Evolutionary conservation across 2,113 vertebrate species (phyloP).

Genomic region (Chroicocephalus ridibundus): DNA sequence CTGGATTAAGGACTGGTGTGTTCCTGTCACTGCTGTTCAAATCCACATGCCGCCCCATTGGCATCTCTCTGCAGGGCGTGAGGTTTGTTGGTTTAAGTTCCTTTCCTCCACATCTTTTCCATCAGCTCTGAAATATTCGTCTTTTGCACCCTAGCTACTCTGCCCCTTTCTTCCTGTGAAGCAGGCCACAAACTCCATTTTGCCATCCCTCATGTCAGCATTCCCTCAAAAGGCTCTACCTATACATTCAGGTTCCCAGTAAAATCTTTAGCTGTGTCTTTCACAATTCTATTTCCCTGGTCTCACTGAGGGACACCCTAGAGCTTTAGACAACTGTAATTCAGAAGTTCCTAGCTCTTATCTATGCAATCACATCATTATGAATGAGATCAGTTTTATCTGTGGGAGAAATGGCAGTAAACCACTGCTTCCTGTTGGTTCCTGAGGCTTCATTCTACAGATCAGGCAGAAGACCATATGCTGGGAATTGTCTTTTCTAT

Average conservation of each 20-base stretch:
- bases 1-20: neutral
- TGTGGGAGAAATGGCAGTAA: neutral
- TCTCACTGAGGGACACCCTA: neutral
- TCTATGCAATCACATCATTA: neutral
- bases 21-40: neutral
- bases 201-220: neutral
- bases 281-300: neutral
- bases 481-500: neutral
- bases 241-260: neutral
- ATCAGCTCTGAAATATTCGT: neutral
- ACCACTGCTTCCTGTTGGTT: neutral
- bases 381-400: neutral
- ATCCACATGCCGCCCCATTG: neutral
- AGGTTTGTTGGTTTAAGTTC: neutral
- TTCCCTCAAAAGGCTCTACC: neutral
- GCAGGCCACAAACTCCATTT: neutral
- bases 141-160: neutral
- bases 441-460: neutral
- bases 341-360: neutral
- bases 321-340: neutral
- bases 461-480: neutral
- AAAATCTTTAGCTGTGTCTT: neutral
- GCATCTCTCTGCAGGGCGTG: neutral
- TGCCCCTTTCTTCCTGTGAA: neutral
- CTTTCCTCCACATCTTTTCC: neutral